phyloP scores from a whole-genome alignment of 2,888 invertebrate species.

The Micoletzkya japonica region DNA sequence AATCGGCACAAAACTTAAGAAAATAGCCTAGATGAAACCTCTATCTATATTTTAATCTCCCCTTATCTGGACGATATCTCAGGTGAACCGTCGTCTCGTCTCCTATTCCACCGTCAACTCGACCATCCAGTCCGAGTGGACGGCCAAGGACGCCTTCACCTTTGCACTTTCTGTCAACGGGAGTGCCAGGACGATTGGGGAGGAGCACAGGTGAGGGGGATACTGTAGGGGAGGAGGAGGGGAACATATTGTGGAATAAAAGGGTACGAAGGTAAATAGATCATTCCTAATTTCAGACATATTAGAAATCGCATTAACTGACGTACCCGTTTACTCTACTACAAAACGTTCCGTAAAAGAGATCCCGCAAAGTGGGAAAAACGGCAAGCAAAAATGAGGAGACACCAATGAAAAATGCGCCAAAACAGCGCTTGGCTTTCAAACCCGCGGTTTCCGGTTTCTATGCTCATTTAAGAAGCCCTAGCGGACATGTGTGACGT shows the following conservation, averaged over 20 bases:
- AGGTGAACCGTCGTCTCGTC: conserved; percentile 45
- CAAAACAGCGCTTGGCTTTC: no score
- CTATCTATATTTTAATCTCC: neutral
- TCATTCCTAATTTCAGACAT: no score
- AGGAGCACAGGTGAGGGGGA: conserved; percentile 36
- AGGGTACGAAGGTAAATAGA: no score
- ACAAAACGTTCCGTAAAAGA: no score
- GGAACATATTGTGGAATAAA: no score
- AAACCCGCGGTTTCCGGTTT: no score
- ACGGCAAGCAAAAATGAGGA: no score
- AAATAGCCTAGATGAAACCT: neutral
- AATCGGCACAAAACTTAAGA: neutral
- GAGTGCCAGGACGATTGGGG: conserved; percentile 30
- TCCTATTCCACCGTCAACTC: conserved; percentile 38
- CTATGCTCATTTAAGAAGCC: neutral
- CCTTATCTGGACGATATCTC: neutral
- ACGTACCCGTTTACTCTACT: no score
- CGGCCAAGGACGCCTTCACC: conserved; percentile 40
- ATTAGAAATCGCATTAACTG: no score
- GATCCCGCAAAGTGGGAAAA: no score
- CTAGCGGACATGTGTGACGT: neutral
- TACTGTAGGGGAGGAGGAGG: no score
- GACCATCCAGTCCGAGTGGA: conserved; percentile 41
- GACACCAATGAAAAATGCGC: no score
- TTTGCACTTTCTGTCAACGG: conserved; percentile 43